Evolutionary conservation across 1,140 invertebrate species (phyloP).

Genomic region (Heliconius congener): DNA sequence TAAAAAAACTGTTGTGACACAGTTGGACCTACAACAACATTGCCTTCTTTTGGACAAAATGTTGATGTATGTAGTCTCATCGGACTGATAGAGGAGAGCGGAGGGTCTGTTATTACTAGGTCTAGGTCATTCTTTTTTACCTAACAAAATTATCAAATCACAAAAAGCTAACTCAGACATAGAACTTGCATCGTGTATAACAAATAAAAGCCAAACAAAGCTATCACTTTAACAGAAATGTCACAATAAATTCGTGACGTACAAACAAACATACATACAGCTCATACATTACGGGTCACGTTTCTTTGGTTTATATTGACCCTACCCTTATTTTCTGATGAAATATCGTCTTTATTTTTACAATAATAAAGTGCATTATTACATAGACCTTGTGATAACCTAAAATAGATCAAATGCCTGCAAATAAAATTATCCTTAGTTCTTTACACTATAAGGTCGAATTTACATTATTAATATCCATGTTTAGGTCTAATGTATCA

Average conservation of each 20-base stretch:
- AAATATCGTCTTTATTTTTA: conserved; percentile 2
- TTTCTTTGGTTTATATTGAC: conserved; percentile 27
- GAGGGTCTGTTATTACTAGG: too few relatives aligned
- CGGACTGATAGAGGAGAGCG: too few relatives aligned
- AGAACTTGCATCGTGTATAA: not conserved
- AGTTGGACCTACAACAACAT: too few relatives aligned
- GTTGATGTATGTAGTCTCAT: too few relatives aligned
- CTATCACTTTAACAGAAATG: conserved; percentile 8
- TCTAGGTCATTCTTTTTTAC: too few relatives aligned
- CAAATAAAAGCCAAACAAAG: conserved; percentile 9
- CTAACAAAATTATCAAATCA: too few relatives aligned
- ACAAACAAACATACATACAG: conserved; percentile 23
- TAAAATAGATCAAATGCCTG: not conserved
- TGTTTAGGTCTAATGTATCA: conserved; percentile 11
- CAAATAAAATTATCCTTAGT: not conserved
- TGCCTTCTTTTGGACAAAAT: too few relatives aligned
- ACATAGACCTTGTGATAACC: not conserved
- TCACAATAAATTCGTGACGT: conserved; percentile 30
- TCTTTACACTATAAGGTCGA: not conserved
- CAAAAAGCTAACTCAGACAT: not conserved
- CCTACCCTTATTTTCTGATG: not conserved
- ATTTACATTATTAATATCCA: not conserved
- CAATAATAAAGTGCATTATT: not conserved
- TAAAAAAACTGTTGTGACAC: too few relatives aligned
- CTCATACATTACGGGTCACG: conserved; percentile 22